Percentiles rank a stretch among this genome's conserved stretches.
These are phyloP conservation scores for Cerastoderma edule DNA, from an alignment of 2,888 invertebrate genomes.

Conservation along the genomic window DNA sequence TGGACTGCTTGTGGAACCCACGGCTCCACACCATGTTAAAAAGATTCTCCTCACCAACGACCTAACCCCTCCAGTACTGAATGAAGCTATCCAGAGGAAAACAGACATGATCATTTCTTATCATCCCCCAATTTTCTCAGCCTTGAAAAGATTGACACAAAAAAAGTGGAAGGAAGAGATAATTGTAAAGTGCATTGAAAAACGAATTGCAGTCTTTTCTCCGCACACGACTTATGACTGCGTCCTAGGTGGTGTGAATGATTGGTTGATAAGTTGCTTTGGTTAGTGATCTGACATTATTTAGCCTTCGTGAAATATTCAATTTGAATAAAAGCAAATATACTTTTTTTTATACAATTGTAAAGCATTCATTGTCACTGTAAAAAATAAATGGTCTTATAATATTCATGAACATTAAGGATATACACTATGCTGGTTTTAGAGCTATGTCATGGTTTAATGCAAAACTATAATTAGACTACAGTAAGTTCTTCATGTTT, in stretches of 20 bases:
- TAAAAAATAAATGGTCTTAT: too few species aligned
- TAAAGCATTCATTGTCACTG: too few species aligned
- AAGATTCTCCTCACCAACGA: slow-evolving; percentile 94
- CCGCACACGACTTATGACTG: slow-evolving; percentile 97
- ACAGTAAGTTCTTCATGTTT: too few species aligned
- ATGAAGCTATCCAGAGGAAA: slow-evolving; percentile 88
- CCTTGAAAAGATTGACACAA: slow-evolving; percentile 90
- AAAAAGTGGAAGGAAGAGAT: slow-evolving; percentile 90
- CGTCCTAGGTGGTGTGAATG: slow-evolving; percentile 93
- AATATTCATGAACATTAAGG: too few species aligned
- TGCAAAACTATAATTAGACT: too few species aligned
- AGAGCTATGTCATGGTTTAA: too few species aligned
- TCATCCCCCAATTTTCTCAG: slow-evolving; percentile 97
- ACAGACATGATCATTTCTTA: slow-evolving; percentile 94
- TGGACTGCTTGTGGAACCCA: slow-evolving; percentile 94
- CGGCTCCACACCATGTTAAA: slow-evolving; percentile 83
- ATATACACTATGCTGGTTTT: too few species aligned
- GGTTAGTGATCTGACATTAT: slow-evolving; percentile 81
- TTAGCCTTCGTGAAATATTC: too few species aligned
- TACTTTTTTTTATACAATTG: too few species aligned
- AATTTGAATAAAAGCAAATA: too few species aligned
- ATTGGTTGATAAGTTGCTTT: slow-evolving; percentile 94
- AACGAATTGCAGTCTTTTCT: slow-evolving; percentile 94
- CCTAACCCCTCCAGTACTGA: slow-evolving; percentile 93
- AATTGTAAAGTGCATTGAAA: slow-evolving; percentile 91